Conservation (phyloP, 2,797 vertebrate genomes). For the Parauchenoglanis ngamensis region DNA sequence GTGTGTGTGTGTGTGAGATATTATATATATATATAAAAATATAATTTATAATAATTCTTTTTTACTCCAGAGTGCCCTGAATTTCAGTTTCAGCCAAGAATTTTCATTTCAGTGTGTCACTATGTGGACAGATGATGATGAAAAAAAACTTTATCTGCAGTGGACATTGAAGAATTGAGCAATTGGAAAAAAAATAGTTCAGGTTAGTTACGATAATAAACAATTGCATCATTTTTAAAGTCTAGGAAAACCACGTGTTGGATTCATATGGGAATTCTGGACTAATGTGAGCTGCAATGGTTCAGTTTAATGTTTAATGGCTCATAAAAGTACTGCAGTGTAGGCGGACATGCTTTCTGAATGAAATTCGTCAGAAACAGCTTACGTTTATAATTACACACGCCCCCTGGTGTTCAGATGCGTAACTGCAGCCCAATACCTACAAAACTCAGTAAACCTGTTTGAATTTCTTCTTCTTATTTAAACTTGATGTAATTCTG, state of each 20-base stretch:
- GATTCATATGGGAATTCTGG: background rate
- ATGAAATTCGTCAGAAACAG: background rate
- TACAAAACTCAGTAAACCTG: background rate
- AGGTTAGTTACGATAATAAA: no score
- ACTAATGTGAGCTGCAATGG: background rate
- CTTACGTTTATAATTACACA: background rate
- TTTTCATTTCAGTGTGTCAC: background rate
- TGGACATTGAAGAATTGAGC: background rate
- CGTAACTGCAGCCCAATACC: background rate
- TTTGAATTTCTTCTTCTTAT: background rate
- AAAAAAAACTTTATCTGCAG: background rate
- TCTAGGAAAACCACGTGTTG: no score
- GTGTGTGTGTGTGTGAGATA: no score
- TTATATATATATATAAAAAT: background rate
- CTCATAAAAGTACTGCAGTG: background rate
- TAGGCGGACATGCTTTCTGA: background rate
- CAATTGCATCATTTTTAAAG: no score
- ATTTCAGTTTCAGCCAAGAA: background rate
- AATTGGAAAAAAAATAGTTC: background rate
- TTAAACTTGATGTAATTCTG: background rate
- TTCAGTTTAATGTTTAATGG: background rate
- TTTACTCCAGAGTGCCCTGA: background rate
- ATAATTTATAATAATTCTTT: background rate
- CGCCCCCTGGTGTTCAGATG: background rate
- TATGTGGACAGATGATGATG: background rate